Base-by-base conservation (phyloP, 2,888 invertebrate genomes). In the Phania funesta region DNA sequence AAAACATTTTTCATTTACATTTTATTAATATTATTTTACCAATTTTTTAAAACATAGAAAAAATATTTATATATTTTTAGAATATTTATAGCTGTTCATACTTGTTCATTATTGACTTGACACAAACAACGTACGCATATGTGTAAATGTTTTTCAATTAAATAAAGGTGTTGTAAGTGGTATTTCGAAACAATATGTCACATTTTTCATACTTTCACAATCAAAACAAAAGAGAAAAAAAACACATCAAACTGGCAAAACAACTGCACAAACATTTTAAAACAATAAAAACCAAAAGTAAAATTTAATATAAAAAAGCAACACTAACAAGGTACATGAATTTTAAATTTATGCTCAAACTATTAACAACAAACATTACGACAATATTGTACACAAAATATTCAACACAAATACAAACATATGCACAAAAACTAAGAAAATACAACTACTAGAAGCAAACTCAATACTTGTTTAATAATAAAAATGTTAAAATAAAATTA, bases 171-270 rank as follows among this genome's bases (percentile, higher is more conserved):
- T 44, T 64, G 52, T 41, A 44, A 44, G 52, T 64, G 29, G 48
- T 38, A 58, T 67, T 58, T 75, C 22, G 67, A 48, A 52, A 62
- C 68, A 32, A 76, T 76, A 62, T 76, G 60, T 52, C 58, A 67
- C 26, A 75, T 41, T 58, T 71, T 71, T 35, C 70, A 81, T 76
- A 71, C 80, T 81, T 73, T 80, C 70, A 76, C 71, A 76, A 32
- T 20, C 11, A 50, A 58, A 60, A 22, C 0, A 56, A 50, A 11
- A 22, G 24, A 29, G 41, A 48, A 41, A 16, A 52, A 54, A 18
- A 54, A 32, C n/a, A 24, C 5, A 62, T 62, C 26, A 7, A 29
- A 8, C n/a, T 26, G 1, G 3, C 24, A 29, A 13, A 48, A 20
- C 32, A 48, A 29, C 38, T 71, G 48, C 48, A 41, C 29, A 46